Base-by-base conservation (phyloP, 2,113 vertebrate species). In the Larimichthys polyactis region DNA sequence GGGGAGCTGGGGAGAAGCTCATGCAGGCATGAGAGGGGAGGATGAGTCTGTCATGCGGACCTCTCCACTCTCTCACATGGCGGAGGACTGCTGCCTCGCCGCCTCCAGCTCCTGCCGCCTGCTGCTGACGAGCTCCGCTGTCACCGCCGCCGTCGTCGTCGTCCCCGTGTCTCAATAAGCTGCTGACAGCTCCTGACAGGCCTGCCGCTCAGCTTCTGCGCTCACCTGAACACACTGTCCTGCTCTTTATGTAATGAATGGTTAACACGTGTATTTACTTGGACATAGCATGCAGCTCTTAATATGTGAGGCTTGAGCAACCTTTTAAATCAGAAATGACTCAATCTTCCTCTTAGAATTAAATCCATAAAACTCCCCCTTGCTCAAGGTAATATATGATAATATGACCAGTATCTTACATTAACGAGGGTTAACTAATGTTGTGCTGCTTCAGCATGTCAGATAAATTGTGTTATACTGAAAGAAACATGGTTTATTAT, bases 121-220 rank as follows among this genome's bases (percentile, higher is more conserved):
- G 70, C 59, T 24, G 44, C 12, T 83, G 85, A 92, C 22, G 48
- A 65, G 82, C 52, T 11, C 62, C 12, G 27, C 88, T 87, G 90
- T 90, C 92, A 87, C 78, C 86, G 74, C 44, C 1, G 24, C 24
- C 24, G 24, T 1, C 24, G 24, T 24, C 43, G 75, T 87, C 78
- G 10, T 83, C 78, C 19, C 11, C 16, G 0, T 16, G 57, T 81
- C 81, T 73, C 7, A 3, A 82, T 66, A 69, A 76, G 67, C 76
- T 11, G 69, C 78, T 87, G 82, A 86, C 81, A 84, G 71, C 69
- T 77, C 44, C 24, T 85, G 82, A 89, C 86, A 89, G 81, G 44
- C 59, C 71, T 48, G 71, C 57, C 77, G 78, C 71, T 71, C 76
- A 3, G 54, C 58, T 69, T 75, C 60, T 16, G 19, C 57, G 62